Evolutionary conservation across 2,113 vertebrate genomes (phyloP).

Genomic region (Larimichthys crocea): DNA sequence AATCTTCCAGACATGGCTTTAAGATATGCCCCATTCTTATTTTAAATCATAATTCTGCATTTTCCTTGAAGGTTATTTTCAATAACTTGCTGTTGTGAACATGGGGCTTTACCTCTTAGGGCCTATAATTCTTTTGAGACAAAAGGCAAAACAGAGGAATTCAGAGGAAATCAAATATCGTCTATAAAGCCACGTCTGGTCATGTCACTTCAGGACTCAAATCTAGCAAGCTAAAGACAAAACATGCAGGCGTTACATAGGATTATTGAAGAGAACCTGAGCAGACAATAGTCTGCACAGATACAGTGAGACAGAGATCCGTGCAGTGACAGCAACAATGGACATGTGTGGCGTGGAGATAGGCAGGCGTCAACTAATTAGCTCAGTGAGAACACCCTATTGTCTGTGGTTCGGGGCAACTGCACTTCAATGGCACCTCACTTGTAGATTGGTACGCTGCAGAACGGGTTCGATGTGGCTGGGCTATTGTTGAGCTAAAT

Average conservation of each 20-base stretch:
- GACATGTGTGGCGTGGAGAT: constrained; percentile 85
- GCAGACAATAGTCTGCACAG: constrained; percentile 77
- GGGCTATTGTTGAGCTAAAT: constrained; percentile 84
- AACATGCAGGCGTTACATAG: constrained; percentile 81
- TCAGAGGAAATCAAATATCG: constrained; percentile 53
- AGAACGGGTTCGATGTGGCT: constrained; percentile 78
- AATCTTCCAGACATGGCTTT: constrained; percentile 56
- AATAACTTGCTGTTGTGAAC: constrained; percentile 67
- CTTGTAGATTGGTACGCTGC: constrained; percentile 83
- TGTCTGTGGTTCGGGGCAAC: constrained; percentile 72
- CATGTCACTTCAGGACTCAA: constrained; percentile 75
- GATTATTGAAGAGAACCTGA: constrained; percentile 82
- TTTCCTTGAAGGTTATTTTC: constrained; percentile 74
- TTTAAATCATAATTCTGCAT: constrained; percentile 56
- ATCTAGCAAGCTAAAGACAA: constrained; percentile 72
- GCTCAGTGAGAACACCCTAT: constrained; percentile 79
- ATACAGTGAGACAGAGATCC: constrained; percentile 75
- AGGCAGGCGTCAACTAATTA: constrained; percentile 85
- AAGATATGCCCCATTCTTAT: constrained; percentile 48
- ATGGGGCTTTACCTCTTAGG: constrained; percentile 65
- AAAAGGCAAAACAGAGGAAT: constrained; percentile 65
- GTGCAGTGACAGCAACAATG: constrained; percentile 78
- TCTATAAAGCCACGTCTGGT: constrained; percentile 74
- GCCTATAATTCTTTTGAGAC: constrained; percentile 73
- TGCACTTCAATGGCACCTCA: constrained; percentile 77